Conservation (phyloP, 2,113 vertebrate genomes). For the Cochlearius cochlearius region DNA sequence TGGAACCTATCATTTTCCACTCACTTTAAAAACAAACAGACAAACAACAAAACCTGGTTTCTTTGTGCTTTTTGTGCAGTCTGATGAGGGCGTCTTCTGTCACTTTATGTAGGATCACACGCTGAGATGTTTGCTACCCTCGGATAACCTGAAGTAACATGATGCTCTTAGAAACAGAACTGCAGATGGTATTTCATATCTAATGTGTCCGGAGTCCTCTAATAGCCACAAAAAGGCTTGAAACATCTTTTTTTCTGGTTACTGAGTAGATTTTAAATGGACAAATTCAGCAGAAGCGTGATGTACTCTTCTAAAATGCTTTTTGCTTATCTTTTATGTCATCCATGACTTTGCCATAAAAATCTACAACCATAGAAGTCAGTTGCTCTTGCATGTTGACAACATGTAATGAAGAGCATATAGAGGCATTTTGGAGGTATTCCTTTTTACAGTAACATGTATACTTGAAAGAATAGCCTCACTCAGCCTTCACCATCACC, state of each 20-base stretch:
- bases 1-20: not conserved
- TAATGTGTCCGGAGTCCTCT: not conserved
- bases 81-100: not conserved
- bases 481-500: not conserved
- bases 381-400: not conserved
- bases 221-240: not conserved
- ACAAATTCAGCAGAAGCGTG: not conserved
- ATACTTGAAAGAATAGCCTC: not conserved
- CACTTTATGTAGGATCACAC: slow-evolving; percentile 6
- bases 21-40: not conserved
- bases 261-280: not conserved
- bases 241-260: not conserved
- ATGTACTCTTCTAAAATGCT: not conserved
- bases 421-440: not conserved
- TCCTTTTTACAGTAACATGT: not conserved
- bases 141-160: not conserved
- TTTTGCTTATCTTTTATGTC: not conserved
- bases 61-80: not conserved
- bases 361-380: not conserved
- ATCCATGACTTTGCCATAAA: not conserved
- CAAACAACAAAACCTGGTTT: not conserved
- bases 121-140: slow-evolving; percentile 15
- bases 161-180: not conserved
- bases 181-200: not conserved
- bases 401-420: not conserved